Base-by-base conservation (phyloP, 2,113 vertebrate species). In the Sorex fumeus region DNA sequence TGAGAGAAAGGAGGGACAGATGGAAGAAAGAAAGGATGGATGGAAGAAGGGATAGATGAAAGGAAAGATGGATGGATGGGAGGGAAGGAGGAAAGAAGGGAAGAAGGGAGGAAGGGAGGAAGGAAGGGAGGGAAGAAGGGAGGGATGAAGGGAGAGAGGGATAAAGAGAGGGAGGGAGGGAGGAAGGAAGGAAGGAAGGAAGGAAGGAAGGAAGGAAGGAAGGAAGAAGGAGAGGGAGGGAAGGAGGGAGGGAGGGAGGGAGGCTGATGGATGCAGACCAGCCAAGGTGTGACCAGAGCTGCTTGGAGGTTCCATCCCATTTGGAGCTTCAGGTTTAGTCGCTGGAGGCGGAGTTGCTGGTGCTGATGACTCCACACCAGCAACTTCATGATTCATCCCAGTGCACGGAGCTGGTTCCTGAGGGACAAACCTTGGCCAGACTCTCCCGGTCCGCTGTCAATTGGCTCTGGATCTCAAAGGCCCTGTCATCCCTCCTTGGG, bases 401-500 rank as follows among this genome's bases (percentile, higher is more conserved):
- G 50, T 8, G 60, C 66, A 83, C 67, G 88, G 25, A 86, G 72
- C 15, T 36, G 82, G 60, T 67, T 34, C 30, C 9, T 50, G 2
- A 74, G 72, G 67, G 86, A 60, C 86, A 93, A 16, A 80, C 67
- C 64, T 9, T 71, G 90, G 83, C 80, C 64, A n/a, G 34, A 10
- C 86, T 72, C 28, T 67, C 30, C 32, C 1, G 66, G 71, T 85
- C 85, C 77, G 32, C 76, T 53, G 90, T 64, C 72, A 91, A 18
- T 91, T 79, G 71, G 43, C 67, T 89, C 81, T 88, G 95, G 93
- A 93, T 95, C 93, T 92, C 86, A 16, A 10, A 36, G 77, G 69
- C 66, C 83, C 89, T 72, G 15, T 57, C 69, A 92, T 53, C 67
- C 47, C 47, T 9, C n/a, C 89, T 83, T 93, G 90, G 92, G 85